phyloP scores from a whole-genome alignment of 2,888 invertebrate species.

The Nebria brevicollis region DNA sequence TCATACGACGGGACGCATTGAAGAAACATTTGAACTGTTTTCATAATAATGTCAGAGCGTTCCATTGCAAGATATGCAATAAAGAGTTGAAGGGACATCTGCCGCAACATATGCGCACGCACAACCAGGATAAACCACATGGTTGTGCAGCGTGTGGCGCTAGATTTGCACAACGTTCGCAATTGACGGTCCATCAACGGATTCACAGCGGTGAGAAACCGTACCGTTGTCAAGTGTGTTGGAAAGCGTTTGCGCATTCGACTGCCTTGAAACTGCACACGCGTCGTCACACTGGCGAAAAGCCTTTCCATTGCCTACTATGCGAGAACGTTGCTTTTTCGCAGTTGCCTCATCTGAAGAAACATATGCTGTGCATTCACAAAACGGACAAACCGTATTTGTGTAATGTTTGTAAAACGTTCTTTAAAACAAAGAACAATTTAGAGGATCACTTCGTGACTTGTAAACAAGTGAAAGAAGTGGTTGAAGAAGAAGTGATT shows the following conservation, averaged over 20 bases:
- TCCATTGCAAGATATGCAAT: slow-evolving; percentile 83
- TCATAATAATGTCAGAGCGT: slow-evolving; percentile 78
- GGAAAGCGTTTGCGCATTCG: slow-evolving; percentile 83
- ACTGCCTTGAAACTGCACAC: slow-evolving; percentile 86
- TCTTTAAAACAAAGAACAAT: slow-evolving; percentile 80
- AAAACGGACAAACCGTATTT: slow-evolving; percentile 81
- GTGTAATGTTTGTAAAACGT: slow-evolving; percentile 77
- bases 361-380: slow-evolving; percentile 88
- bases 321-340: slow-evolving; percentile 79
- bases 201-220: slow-evolving; percentile 88
- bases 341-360: slow-evolving; percentile 87
- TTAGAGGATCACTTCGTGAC: slow-evolving; percentile 72
- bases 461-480: slow-evolving; percentile 59
- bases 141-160: slow-evolving; percentile 82
- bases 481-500: slow-evolving; percentile 55
- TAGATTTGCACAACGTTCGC: slow-evolving; percentile 84
- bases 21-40: slow-evolving; percentile 80
- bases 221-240: slow-evolving; percentile 83
- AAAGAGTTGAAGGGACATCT: slow-evolving; percentile 84
- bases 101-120: slow-evolving; percentile 84
- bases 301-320: slow-evolving; percentile 79
- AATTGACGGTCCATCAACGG: slow-evolving; percentile 83
- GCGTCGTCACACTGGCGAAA: slow-evolving; percentile 85
- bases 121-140: slow-evolving; percentile 80
- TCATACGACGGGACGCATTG: slow-evolving; percentile 78